phyloP scores from a whole-genome alignment of 2,888 invertebrate genomes.

The Panopea generosa region DNA sequence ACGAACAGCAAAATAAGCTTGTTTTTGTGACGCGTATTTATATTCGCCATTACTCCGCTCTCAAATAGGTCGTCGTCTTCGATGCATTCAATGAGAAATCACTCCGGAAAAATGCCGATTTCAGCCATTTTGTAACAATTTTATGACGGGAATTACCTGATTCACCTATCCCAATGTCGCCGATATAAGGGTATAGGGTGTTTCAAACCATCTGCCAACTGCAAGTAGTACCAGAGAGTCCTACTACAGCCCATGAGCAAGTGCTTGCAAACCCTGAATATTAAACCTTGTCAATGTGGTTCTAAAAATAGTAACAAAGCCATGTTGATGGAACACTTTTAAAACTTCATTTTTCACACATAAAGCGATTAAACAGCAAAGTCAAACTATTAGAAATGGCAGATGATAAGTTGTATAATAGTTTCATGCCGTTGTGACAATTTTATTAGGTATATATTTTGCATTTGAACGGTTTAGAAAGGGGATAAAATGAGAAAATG shows the following conservation, averaged over 20 bases:
- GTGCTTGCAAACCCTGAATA: slow-evolving; percentile 73
- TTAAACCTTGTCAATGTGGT: slow-evolving; percentile 49
- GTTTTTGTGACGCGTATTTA: slow-evolving; percentile 60
- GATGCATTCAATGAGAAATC: slow-evolving; percentile 5
- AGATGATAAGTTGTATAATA: slow-evolving; percentile 26
- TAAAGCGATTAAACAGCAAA: slow-evolving; percentile 14
- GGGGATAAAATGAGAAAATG: slow-evolving; percentile 33
- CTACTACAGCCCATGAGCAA: slow-evolving; percentile 71
- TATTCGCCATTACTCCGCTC: slow-evolving; percentile 70
- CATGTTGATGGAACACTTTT: slow-evolving; percentile 60
- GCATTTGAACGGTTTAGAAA: slow-evolving; percentile 36
- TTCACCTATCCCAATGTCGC: not conserved
- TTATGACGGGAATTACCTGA: slow-evolving; percentile 1
- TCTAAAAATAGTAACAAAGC: slow-evolving; percentile 69
- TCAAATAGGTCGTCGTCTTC: slow-evolving; percentile 48
- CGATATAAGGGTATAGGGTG: not conserved
- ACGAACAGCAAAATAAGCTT: not conserved
- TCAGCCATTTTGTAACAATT: slow-evolving; percentile 61
- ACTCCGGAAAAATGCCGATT: slow-evolving; percentile 23
- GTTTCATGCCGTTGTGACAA: slow-evolving; percentile 31
- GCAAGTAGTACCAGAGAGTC: slow-evolving; percentile 73
- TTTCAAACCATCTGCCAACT: slow-evolving; percentile 14
- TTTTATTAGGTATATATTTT: not conserved
- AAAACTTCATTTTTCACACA: slow-evolving; percentile 62
- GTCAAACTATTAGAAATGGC: slow-evolving; percentile 12